These are phyloP conservation scores for Grus americana DNA, from an alignment of 2,113 vertebrate genomes.

Conservation along the genomic window DNA sequence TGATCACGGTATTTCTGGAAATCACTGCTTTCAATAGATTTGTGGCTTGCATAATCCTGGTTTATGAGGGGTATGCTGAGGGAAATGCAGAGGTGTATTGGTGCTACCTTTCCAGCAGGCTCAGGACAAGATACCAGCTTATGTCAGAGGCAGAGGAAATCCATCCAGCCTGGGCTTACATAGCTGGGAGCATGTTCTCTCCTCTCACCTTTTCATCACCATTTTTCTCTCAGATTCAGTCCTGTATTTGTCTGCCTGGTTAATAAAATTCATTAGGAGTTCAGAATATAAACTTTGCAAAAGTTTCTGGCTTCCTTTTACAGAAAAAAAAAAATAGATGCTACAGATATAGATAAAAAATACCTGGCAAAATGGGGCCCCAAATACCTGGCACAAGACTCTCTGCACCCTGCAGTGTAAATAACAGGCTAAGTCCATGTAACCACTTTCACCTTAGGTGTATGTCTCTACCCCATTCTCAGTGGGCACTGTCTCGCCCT, in stretches of 20 bases:
- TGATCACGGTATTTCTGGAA: background rate
- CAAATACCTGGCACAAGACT: background rate
- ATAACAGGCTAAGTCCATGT: background rate
- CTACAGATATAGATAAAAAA: background rate
- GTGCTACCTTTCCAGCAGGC: background rate
- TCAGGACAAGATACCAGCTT: background rate
- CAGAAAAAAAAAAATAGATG: background rate
- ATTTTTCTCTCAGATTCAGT: background rate
- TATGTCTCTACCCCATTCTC: accelerated
- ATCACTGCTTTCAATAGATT: background rate
- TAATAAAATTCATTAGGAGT: background rate
- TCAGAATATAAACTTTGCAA: background rate
- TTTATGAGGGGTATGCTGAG: background rate
- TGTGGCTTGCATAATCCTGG: background rate
- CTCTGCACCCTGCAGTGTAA: background rate
- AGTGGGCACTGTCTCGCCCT: background rate
- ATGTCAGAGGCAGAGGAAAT: background rate
- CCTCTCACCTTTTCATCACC: background rate
- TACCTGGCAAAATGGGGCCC: background rate
- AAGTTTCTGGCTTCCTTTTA: background rate
- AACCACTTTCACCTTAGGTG: background rate
- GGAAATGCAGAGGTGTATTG: accelerated
- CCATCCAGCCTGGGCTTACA: background rate
- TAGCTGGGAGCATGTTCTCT: background rate
- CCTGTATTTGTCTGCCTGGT: background rate